Evolutionary conservation across 2,113 vertebrate species (phyloP), one percentile per base, ranked within the genome.

Genomic region (Lampris megalopsis): DNA sequence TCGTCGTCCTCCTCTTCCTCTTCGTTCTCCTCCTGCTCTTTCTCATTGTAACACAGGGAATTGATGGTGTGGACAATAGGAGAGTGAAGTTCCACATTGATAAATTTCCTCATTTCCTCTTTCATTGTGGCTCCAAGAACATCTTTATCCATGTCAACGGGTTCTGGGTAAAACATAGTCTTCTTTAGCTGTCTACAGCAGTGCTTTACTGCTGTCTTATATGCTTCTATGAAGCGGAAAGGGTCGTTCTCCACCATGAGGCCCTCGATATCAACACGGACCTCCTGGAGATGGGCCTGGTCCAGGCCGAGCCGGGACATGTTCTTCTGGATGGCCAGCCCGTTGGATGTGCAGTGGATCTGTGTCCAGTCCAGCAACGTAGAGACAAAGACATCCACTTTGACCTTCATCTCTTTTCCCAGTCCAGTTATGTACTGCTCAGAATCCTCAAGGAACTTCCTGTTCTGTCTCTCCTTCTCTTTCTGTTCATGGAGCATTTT

Each of bases 141-240:
- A 11, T 92, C 91, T 0, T 67, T 86, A 62, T 95, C 90, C 76
- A 91, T 86, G 41, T 86, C 77, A 0, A 86, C 77, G 13, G 85
- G 84, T 2, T 93, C 89, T 0, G 91, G 88, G 82, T 90, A 86
- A 75, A 88, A 95, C 82, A 94, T 70, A 45, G 64, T 86, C 63
- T 83, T 93, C 37, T 81, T 86, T 1, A 93, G 81, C 81, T 90
- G 83, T 3, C 71, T 53, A 0, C 81, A 86, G 56, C 85, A 89
- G 89, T 85, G 81, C 79, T 83, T 91, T 66, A 88, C 86, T 63
- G 82, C 88, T 1, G 86, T 91, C 72, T 73, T 88, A 73, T 90
- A 91, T 0, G 77, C 82, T 92, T 93, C 81, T 1, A 95, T 84
- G 83, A 94, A 94, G 67, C 77, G 80, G 76, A 94, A 93, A 0